phyloP scores from a whole-genome alignment of 2,113 vertebrate genomes.

The Leptodactylus fuscus region DNA sequence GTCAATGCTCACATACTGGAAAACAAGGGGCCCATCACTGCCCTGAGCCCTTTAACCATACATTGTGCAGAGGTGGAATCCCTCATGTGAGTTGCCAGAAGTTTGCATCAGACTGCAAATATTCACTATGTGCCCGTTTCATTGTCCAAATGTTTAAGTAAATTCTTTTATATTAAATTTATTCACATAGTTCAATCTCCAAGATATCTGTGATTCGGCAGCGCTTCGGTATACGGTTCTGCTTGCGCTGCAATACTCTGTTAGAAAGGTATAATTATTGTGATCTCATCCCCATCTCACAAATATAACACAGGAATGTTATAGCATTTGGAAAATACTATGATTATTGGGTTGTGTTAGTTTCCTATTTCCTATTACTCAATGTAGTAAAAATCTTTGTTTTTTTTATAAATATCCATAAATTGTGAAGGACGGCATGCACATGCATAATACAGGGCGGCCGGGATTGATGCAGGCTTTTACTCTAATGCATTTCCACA shows the following conservation, averaged over 20 bases:
- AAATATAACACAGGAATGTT: constrained; percentile 34
- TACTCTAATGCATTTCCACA: constrained; percentile 36
- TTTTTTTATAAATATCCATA: constrained; percentile 5
- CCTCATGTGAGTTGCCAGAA: too few relatives aligned
- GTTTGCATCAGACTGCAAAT: not conserved
- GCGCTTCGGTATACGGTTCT: not conserved
- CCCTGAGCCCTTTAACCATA: too few relatives aligned
- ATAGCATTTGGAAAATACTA: constrained; percentile 20
- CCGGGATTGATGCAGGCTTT: constrained; percentile 27
- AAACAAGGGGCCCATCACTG: too few relatives aligned
- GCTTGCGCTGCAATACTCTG: constrained; percentile 39
- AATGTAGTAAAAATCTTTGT: constrained; percentile 20
- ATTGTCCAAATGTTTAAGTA: not conserved
- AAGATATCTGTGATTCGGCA: not conserved
- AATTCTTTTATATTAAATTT: not conserved
- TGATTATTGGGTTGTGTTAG: not conserved
- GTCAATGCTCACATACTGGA: too few relatives aligned
- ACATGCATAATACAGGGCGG: not conserved
- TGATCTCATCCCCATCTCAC: constrained; percentile 21
- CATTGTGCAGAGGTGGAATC: too few relatives aligned
- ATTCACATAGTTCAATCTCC: not conserved
- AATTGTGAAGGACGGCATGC: not conserved
- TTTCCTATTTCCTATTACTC: constrained; percentile 23
- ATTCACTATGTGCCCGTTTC: not conserved
- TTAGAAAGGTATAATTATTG: constrained; percentile 45